These are phyloP conservation scores for Onychomys torridus DNA, from an alignment of 2,797 vertebrate genomes.

Conservation along the genomic window DNA sequence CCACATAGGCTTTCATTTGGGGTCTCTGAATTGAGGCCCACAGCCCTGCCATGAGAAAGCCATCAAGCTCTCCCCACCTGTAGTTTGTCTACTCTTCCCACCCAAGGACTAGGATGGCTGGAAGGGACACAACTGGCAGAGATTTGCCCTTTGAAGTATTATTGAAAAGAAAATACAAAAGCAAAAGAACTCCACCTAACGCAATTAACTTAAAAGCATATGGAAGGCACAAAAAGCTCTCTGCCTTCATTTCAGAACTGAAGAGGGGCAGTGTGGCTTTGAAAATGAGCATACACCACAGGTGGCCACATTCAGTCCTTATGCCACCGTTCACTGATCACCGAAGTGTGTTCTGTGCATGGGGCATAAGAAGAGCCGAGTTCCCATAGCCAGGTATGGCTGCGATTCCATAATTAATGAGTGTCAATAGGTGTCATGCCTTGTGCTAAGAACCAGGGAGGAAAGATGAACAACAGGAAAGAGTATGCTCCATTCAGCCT, in stretches of 20 bases:
- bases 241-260: constrained; percentile 1
- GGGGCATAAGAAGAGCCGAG: background rate
- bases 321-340: accelerated
- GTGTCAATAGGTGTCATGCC: background rate
- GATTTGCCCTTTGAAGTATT: constrained; percentile 25
- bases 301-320: no score
- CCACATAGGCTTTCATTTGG: background rate
- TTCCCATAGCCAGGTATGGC: background rate
- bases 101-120: background rate
- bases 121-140: background rate
- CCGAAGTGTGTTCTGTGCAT: accelerated
- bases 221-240: constrained; percentile 35
- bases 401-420: background rate
- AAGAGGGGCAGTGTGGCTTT: background rate
- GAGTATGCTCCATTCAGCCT: accelerated
- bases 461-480: background rate
- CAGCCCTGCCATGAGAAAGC: background rate
- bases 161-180: constrained; percentile 9
- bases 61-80: accelerated
- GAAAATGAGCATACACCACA: background rate
- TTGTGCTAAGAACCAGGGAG: background rate
- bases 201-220: constrained; percentile 61
- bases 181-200: background rate
- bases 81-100: background rate
- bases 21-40: background rate